phyloP scores from a whole-genome alignment of 2,888 invertebrate species.

The Drosophila rellima region DNA sequence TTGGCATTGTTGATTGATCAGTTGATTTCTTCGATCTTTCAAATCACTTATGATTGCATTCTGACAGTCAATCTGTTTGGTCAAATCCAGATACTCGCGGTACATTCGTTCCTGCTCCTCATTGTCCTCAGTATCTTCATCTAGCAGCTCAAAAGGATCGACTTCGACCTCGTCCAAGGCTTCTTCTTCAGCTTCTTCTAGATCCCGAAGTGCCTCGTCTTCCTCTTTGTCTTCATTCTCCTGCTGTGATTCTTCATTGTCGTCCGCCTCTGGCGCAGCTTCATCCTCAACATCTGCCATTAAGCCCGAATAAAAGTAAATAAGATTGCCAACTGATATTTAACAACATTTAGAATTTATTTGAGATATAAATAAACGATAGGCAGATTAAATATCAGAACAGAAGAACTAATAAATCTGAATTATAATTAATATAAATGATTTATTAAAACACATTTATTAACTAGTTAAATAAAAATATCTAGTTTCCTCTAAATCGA shows the following conservation, averaged over 20 bases:
- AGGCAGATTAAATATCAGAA: background rate
- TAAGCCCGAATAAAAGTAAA: background rate
- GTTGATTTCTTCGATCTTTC: slow-evolving; percentile 1
- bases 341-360: background rate
- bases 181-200: slow-evolving; percentile 18
- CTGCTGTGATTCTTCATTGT: background rate
- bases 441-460: no score
- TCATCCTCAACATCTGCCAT: slow-evolving; percentile 14
- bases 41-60: slow-evolving; percentile 32
- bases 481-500: no score
- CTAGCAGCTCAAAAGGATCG: slow-evolving; percentile 50
- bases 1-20: slow-evolving; percentile 50
- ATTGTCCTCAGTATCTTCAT: slow-evolving; percentile 24
- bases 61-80: slow-evolving; percentile 51
- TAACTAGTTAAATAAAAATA: no score
- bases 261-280: background rate
- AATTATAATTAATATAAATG: no score
- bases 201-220: slow-evolving; percentile 12
- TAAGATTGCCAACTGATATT: background rate
- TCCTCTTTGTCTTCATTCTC: slow-evolving; percentile 14
- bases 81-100: slow-evolving; percentile 36
- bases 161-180: slow-evolving; percentile 18
- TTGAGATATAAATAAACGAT: slow-evolving; percentile 8
- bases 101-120: slow-evolving; percentile 41
- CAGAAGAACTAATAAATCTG: no score